Evolutionary conservation across 1,140 invertebrate species (phyloP), one percentile per base, ranked within the genome.

Genomic region (Chrysomallon squamiferum): DNA sequence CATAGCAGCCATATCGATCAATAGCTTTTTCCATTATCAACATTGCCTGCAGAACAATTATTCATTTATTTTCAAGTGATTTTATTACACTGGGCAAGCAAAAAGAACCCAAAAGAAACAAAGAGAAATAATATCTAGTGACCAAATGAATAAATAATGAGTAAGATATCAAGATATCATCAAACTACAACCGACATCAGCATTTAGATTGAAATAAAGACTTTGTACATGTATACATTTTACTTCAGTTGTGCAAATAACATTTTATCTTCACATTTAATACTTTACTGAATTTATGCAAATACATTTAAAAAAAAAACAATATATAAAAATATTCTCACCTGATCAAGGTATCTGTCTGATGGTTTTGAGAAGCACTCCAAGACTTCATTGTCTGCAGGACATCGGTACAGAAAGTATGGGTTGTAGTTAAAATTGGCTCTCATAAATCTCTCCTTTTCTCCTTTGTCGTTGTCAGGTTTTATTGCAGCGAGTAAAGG

Each of bases 11-110:
- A 68, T 81, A 81, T 18, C 71, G 62, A 4, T 69, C 62, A 20
- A 82, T 70, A 25, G 77, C 72, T 50, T 65, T 71, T 32, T 81
- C 71, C 77, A 83, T 77, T 43, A 83, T 82, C 0, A 72, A 56
- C 7, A 79, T 70, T 29, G 79, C 80, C 79, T 83, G 69, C 41
- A 71, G 67, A 38, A 38, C 5, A n/a, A n/a, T n/a, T n/a, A n/a
- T n/a, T n/a, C n/a, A n/a, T n/a, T n/a, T n/a, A n/a, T n/a, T n/a
- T n/a, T n/a, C n/a, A n/a, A n/a, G n/a, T n/a, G n/a, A n/a, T n/a
- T n/a, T n/a, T n/a, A n/a, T n/a, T n/a, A n/a, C n/a, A n/a, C n/a
- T n/a, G n/a, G n/a, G n/a, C n/a, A n/a, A n/a, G n/a, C n/a, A n/a
- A n/a, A n/a, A n/a, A n/a, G n/a, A n/a, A n/a, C n/a, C n/a, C n/a